Base-by-base conservation (phyloP, 1,140 invertebrate species). In the Geopemphigus sp. region DNA sequence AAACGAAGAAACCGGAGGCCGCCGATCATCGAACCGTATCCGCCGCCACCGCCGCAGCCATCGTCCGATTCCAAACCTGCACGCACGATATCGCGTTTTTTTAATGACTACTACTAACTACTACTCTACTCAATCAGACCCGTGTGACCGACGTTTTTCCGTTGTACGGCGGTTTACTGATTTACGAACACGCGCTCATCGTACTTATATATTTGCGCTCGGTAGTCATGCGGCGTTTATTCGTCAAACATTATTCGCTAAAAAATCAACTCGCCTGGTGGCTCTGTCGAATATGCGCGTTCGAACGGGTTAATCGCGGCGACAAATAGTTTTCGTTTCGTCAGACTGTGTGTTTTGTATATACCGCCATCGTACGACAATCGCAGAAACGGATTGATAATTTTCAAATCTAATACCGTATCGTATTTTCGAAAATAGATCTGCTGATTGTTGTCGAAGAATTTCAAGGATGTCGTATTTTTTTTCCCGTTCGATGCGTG, bases 381-480 rank as follows among this genome's bases (percentile, higher is more conserved):
- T 0, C 17, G 4, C 19, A 6, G 50, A 72, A 54, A 54, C 29
- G 10, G 11, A 72, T 72, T 47, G 56, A 63, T 39, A 39, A 63
- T 47, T 74, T 74, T 45, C 22, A 24, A 39, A 59, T 56, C 70
- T 12, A 26, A 53, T 68, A 61, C 19, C n/a, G 5, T 22, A 76
- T 26, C 14, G 57, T 50, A 26, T 78, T 78, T 78, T 78, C 24
- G 24, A 14, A 78, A 78, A 78, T 63, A n/a, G 5, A 78, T 78
- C 56, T 78, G 74, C 57, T 39, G 57, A 78, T 78, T 78, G 57
- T 78, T 61, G 39, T 50, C 57, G 22, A 78, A 78, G 74, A 78
- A 78, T 78, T 63, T 63, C 74, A 78, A 78, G 74, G 74, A 78
- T 78, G 14, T 63, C 11, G 12, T 78, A 15, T 61, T 61, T 76